Conservation (phyloP, 2,797 vertebrate species). For the Pseudochromis fuscus region DNA sequence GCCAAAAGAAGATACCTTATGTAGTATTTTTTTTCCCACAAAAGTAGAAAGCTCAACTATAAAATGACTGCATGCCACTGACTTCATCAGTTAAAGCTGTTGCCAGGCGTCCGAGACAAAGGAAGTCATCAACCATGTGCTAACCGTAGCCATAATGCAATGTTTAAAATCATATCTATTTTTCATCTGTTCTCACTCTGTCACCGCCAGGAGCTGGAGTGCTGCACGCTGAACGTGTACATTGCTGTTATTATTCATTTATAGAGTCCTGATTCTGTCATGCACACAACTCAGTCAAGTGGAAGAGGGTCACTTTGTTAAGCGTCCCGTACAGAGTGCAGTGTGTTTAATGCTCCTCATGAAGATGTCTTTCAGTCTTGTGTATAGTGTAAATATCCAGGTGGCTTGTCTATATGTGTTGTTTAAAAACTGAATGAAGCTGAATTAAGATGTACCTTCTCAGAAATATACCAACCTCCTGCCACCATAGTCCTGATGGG, state of each 20-base stretch:
- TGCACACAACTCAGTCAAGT: conserved; percentile 73
- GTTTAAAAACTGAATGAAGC: not conserved
- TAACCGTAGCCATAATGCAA: conserved; percentile 27
- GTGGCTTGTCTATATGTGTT: not conserved
- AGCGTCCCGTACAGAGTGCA: conserved; percentile 18
- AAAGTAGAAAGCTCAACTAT: not conserved
- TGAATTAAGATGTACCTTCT: not conserved
- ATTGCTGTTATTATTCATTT: conserved; percentile 77
- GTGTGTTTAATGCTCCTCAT: too few species aligned
- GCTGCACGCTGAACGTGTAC: conserved; percentile 44
- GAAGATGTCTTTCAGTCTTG: too few species aligned
- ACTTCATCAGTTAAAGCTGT: not conserved
- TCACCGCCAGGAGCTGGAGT: conserved; percentile 14
- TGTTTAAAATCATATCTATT: conserved; percentile 51
- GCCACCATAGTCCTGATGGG: not conserved
- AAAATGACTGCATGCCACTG: not conserved
- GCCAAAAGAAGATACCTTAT: not conserved
- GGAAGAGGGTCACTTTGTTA: conserved; percentile 69
- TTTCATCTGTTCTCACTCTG: conserved; percentile 62
- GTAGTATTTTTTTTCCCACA: not conserved
- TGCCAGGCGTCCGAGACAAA: conserved; percentile 17
- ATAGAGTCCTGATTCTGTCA: conserved; percentile 83
- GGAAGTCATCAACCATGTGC: conserved; percentile 4
- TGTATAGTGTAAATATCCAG: not conserved
- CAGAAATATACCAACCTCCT: not conserved